phyloP scores from a whole-genome alignment of 2,797 vertebrate species.

The Spondyliosoma cantharus region DNA sequence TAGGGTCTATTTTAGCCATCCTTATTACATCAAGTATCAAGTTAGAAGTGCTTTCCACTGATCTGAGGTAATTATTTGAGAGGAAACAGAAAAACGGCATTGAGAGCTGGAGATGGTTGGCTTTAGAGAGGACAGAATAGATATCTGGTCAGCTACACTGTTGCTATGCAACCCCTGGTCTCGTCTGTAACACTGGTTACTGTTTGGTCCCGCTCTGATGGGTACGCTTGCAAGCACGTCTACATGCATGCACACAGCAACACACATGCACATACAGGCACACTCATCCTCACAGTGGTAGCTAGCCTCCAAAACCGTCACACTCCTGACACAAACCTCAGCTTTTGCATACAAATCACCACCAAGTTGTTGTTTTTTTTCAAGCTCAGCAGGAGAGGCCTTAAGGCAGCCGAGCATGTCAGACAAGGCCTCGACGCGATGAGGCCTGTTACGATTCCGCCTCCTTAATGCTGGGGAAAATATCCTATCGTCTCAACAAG shows the following conservation, averaged over 20 bases:
- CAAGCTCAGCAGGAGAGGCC: constrained; percentile 38
- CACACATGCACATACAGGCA: constrained; percentile 19
- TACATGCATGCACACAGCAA: constrained; percentile 37
- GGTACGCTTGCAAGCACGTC: constrained; percentile 60
- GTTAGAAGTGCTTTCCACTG: constrained; percentile 48
- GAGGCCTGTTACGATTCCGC: constrained; percentile 45
- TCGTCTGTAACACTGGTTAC: constrained; percentile 71
- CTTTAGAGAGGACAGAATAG: constrained; percentile 75
- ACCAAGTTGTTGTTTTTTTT: constrained; percentile 16
- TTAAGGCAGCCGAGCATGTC: constrained; percentile 41
- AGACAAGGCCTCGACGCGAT: constrained; percentile 38
- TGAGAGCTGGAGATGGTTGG: constrained; percentile 69
- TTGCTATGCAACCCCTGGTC: constrained; percentile 87
- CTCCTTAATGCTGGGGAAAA: constrained; percentile 35
- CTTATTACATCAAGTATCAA: constrained; percentile 58
- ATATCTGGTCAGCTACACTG: constrained; percentile 84
- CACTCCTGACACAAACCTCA: constrained; percentile 44
- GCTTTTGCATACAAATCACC: constrained; percentile 71
- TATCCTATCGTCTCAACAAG: constrained; percentile 38
- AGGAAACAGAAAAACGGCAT: constrained; percentile 69
- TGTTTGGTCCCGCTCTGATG: constrained; percentile 73
- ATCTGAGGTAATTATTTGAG: constrained; percentile 61
- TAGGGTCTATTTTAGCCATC: constrained; percentile 28
- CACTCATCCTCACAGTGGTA: constrained; percentile 52
- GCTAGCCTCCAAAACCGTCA: constrained; percentile 48